Evolutionary conservation across 2,888 invertebrate genomes (phyloP).

Genomic region (Dryobota labecula): DNA sequence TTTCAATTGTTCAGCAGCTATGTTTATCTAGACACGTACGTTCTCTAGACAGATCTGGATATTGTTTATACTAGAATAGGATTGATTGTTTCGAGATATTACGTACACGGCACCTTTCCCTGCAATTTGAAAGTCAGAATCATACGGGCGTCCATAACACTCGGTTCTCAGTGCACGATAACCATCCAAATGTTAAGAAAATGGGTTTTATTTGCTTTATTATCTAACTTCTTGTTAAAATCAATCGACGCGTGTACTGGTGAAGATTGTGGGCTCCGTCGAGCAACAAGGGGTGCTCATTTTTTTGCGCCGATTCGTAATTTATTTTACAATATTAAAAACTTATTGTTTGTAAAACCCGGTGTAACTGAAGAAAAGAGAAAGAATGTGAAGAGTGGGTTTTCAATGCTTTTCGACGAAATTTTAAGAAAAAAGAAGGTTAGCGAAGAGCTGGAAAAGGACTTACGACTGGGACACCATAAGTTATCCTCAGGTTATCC

Average conservation of each 20-base stretch:
- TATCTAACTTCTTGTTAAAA: slow-evolving; percentile 29
- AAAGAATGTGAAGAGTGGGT: slow-evolving; percentile 58
- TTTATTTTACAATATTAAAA: slow-evolving; percentile 27
- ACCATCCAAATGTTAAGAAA: slow-evolving; percentile 44
- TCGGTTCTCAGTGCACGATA: slow-evolving; percentile 12
- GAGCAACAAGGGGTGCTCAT: not conserved
- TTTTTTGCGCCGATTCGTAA: slow-evolving; percentile 15
- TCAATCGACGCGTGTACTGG: slow-evolving; percentile 6
- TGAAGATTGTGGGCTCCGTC: not conserved
- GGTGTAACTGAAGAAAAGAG: slow-evolving; percentile 52
- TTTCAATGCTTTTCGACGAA: slow-evolving; percentile 62
- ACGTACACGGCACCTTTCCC: slow-evolving; percentile 1
- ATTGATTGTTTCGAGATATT: slow-evolving; percentile 15
- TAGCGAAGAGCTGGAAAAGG: not conserved
- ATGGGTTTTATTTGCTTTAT: slow-evolving; percentile 22
- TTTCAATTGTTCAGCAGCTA: slow-evolving; percentile 38
- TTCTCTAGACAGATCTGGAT: slow-evolving; percentile 14
- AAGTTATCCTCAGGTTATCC: accelerated
- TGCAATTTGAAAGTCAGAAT: slow-evolving; percentile 5
- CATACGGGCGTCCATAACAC: slow-evolving; percentile 4
- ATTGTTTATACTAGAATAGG: slow-evolving; percentile 39
- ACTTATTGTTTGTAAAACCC: slow-evolving; percentile 2
- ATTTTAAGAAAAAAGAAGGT: slow-evolving; percentile 15
- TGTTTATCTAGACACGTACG: slow-evolving; percentile 19
- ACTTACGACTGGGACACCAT: not conserved